A percentile compares a stretch with the other conserved stretches of the same genome.
phyloP scores from a whole-genome alignment of 2,113 vertebrate species.

The Leptosomus discolor region DNA sequence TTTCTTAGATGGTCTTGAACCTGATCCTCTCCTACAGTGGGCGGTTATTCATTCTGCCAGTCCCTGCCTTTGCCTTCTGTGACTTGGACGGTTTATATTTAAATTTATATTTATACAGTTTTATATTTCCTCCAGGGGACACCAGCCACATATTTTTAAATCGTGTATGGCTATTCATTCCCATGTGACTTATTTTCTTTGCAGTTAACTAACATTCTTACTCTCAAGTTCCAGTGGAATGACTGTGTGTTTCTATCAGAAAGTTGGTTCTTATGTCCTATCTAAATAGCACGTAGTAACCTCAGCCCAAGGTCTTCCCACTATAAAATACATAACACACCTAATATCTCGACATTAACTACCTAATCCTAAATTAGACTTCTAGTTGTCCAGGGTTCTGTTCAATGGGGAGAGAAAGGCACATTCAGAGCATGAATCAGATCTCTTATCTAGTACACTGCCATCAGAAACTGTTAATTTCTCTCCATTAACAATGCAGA shows the following conservation, averaged over 20 bases:
- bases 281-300: neutral
- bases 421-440: neutral
- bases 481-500: constrained; percentile 12
- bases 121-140: neutral
- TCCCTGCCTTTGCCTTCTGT: too few species aligned
- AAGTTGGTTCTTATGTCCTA: neutral
- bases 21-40: too few species aligned
- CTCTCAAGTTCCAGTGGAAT: neutral
- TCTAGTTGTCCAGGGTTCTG: neutral
- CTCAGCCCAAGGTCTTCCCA: neutral
- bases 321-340: neutral
- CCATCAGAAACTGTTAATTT: neutral
- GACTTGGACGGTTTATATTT: too few species aligned
- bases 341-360: neutral
- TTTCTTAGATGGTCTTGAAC: too few species aligned
- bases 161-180: neutral
- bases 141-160: neutral
- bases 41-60: too few species aligned
- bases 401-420: neutral
- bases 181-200: neutral
- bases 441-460: neutral
- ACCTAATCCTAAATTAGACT: neutral
- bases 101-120: too few species aligned
- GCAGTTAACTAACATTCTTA: neutral
- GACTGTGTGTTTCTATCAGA: neutral